Evolutionary conservation across 2,797 vertebrate genomes (phyloP), one percentile per base, ranked within the genome.

Genomic region (Centropyge bicolor): DNA sequence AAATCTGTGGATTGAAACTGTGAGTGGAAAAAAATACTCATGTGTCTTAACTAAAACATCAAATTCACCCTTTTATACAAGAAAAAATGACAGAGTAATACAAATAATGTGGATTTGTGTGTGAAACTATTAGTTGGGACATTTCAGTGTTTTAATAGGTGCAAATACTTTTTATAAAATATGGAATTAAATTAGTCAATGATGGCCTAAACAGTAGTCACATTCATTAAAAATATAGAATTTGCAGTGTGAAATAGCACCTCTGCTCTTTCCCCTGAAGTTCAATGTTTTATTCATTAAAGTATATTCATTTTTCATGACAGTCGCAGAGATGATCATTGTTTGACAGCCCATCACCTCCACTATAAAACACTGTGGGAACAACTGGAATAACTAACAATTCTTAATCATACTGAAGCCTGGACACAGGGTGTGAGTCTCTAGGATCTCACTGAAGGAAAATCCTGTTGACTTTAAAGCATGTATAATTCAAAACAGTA

Each of bases 131-230:
- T 54, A 55, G 13, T 8, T 54, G 20, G 31, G 45, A 49, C 6
- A 72, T 57, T 87, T 61, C 85, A 87, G 65, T 85, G 71, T 86
- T 85, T 78, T n/a, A 70, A 27, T 22, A 46, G 35, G 48, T 36
- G 13, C 61, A 62, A 64, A 73, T 74, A 64, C 9, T 66, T 27
- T 55, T 17, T 71, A 13, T 16, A 24, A 62, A 67, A 71, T 71
- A 31, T 63, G 71, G 52, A 64, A 72, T 41, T 19, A 17, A 22
- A 9, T 5, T 3, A 55, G 16, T 10, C 38, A 22, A 14, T 31
- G 6, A 55, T 3, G 0, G 36, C 36, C 22, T 27, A 19, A 63
- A 41, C 35, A 43, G 20, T 17, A 22, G n/a, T n/a, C 20, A 65
- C 57, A 13, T 6, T 10, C 20, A 13, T 38, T 40, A 40, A 52